These are phyloP conservation scores for Trichacis sp. DNA, from an alignment of 2,888 invertebrate species.

Conservation along the genomic window DNA sequence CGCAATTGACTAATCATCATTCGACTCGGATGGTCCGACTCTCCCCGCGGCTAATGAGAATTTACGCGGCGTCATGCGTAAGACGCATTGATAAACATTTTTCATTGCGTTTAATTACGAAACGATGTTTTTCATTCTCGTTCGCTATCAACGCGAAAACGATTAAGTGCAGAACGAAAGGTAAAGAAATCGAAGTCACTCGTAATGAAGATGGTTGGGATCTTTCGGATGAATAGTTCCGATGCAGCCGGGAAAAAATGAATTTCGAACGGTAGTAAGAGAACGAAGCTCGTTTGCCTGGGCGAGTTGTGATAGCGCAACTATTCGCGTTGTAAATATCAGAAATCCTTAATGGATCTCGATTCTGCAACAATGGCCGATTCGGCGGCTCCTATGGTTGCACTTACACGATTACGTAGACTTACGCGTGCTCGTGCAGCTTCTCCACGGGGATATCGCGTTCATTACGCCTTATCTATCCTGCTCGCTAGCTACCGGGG, in stretches of 20 bases:
- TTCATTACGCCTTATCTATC: slow-evolving; percentile 60
- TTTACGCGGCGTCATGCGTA: background rate
- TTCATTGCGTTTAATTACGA: background rate
- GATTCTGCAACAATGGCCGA: slow-evolving; percentile 55
- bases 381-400: slow-evolving; percentile 46
- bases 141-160: background rate
- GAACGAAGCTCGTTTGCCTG: slow-evolving; percentile 40
- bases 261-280: slow-evolving; percentile 23
- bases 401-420: slow-evolving; percentile 45
- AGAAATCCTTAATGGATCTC: slow-evolving; percentile 62
- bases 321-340: slow-evolving; percentile 55
- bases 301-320: slow-evolving; percentile 35
- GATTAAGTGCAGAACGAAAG: background rate
- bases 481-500: slow-evolving; percentile 52
- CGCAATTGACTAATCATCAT: background rate
- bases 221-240: background rate
- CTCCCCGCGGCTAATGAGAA: background rate
- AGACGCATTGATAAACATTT: background rate
- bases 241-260: background rate
- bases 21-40: background rate
- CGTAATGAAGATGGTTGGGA: background rate
- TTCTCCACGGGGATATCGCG: slow-evolving; percentile 53
- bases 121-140: background rate
- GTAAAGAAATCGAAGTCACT: no score
- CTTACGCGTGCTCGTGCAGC: slow-evolving; percentile 44